Conservation (phyloP, 2,888 invertebrate genomes). For the Atherix ibis region DNA sequence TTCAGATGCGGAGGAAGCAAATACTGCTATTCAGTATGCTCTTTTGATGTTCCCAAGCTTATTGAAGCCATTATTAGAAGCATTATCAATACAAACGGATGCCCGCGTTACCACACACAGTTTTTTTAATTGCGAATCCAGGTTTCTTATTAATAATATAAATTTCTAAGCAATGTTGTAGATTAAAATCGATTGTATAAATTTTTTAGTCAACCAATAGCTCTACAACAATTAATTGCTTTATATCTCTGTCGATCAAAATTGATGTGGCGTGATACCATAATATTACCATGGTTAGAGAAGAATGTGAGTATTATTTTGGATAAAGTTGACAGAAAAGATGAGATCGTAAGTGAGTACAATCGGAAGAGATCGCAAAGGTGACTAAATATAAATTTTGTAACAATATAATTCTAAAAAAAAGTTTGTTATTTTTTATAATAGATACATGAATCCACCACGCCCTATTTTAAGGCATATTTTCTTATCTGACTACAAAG, state of each 20-base stretch:
- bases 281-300: constrained; percentile 61
- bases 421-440: constrained; percentile 1
- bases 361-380: constrained; percentile 42
- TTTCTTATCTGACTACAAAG: constrained; percentile 34
- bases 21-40: constrained; percentile 54
- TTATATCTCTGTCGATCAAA: constrained; percentile 59
- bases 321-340: constrained; percentile 43
- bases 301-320: constrained; percentile 48
- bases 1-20: constrained; percentile 34
- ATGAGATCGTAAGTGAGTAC: constrained; percentile 43
- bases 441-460: constrained; percentile 24
- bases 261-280: constrained; percentile 64
- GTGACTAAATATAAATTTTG: constrained; percentile 31
- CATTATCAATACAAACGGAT: constrained; percentile 59
- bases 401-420: background rate
- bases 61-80: constrained; percentile 53
- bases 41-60: constrained; percentile 70
- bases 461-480: constrained; percentile 30
- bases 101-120: constrained; percentile 39
- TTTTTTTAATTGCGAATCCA: constrained; percentile 29
- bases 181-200: no score
- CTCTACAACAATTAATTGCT: constrained; percentile 51
- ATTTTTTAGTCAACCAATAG: constrained; percentile 41
- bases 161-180: no score
- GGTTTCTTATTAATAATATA: constrained; percentile 2